phyloP scores from a whole-genome alignment of 1,140 invertebrate species.

The Lutraria rhynchaena region DNA sequence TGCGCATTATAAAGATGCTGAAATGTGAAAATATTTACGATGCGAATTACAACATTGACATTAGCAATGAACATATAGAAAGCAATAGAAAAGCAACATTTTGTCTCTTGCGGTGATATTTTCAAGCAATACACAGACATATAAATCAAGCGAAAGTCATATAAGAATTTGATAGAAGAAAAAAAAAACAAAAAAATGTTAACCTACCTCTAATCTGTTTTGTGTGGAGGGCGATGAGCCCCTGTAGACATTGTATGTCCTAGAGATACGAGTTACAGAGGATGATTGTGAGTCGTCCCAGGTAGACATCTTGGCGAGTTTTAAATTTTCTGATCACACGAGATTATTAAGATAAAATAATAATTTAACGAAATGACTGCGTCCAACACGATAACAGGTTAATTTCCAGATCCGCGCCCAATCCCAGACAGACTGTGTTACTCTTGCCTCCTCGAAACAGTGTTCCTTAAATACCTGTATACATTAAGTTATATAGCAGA shows the following conservation, averaged over 20 bases:
- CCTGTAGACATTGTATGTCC: slow-evolving; percentile 78
- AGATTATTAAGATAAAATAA: slow-evolving; percentile 35
- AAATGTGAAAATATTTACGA: too few species aligned
- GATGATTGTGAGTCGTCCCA: slow-evolving; percentile 23
- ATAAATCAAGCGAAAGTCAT: too few species aligned
- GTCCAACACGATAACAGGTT: slow-evolving; percentile 28
- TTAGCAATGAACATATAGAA: too few species aligned
- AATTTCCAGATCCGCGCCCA: slow-evolving; percentile 44
- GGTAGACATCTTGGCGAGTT: slow-evolving; percentile 27
- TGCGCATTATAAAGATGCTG: too few species aligned
- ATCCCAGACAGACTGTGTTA: slow-evolving; percentile 50
- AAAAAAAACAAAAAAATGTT: not conserved
- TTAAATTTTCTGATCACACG: slow-evolving; percentile 15
- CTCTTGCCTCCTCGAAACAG: slow-evolving; percentile 55
- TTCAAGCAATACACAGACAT: too few species aligned
- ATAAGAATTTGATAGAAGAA: too few species aligned
- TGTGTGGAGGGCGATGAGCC: slow-evolving; percentile 76
- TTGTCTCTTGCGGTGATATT: too few species aligned
- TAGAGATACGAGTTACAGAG: slow-evolving; percentile 49
- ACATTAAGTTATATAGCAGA: slow-evolving; percentile 59
- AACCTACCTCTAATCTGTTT: slow-evolving; percentile 78
- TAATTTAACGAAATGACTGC: slow-evolving; percentile 45
- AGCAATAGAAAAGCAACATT: too few species aligned
- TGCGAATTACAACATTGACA: too few species aligned
- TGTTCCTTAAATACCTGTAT: slow-evolving; percentile 59